Percentiles rank a stretch among this genome's conserved stretches.
Evolutionary conservation across 2,113 vertebrate species (phyloP).

Genomic region (Cathartes aura): DNA sequence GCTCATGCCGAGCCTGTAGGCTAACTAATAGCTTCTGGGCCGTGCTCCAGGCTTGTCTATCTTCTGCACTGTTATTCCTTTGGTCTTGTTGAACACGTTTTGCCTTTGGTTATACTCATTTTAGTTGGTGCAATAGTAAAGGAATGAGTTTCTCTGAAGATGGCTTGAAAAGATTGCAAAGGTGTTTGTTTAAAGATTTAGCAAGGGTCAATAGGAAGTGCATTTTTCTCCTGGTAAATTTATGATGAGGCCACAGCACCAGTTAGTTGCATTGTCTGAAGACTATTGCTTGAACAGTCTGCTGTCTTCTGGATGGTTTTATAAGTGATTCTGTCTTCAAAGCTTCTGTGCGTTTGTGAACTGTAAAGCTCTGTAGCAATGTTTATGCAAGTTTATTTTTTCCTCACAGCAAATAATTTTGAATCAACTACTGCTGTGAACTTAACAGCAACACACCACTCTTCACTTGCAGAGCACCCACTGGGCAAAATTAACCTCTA

Average conservation of each 20-base stretch:
- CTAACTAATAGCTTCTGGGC: background rate
- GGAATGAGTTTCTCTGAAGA: background rate
- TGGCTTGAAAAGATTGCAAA: background rate
- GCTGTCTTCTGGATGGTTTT: background rate
- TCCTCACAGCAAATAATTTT: background rate
- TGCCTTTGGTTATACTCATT: constrained; percentile 2
- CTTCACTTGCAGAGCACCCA: background rate
- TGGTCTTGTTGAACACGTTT: constrained; percentile 7
- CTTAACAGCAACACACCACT: background rate
- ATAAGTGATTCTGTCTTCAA: background rate
- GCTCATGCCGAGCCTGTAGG: background rate
- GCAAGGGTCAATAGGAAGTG: background rate
- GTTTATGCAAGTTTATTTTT: background rate
- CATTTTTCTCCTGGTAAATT: background rate
- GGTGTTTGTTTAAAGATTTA: constrained; percentile 10
- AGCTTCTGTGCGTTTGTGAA: background rate
- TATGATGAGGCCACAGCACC: background rate
- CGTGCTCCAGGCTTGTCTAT: background rate
- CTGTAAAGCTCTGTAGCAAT: background rate
- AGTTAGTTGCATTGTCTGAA: background rate
- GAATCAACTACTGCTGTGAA: background rate
- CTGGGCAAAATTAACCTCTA: background rate
- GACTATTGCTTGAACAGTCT: background rate
- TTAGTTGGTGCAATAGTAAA: background rate
- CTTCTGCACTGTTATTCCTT: background rate